A percentile compares a stretch with the other conserved stretches of the same genome.
These are phyloP conservation scores for Drosophila fungiperda DNA, from an alignment of 2,888 invertebrate genomes.

Conservation along the genomic window DNA sequence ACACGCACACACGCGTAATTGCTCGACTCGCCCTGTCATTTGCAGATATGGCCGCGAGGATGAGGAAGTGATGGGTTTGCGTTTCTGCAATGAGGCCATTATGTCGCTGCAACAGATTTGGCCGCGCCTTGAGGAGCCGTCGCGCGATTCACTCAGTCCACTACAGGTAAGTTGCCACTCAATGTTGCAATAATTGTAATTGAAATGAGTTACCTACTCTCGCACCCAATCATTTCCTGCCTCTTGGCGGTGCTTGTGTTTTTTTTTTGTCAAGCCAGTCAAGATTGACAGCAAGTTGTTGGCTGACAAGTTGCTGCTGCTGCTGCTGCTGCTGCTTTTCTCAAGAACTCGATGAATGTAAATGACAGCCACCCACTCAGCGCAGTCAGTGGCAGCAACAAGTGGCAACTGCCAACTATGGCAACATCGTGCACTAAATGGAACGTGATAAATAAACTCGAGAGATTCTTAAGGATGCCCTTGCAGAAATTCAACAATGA, in stretches of 20 bases:
- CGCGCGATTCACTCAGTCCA: constrained; percentile 87
- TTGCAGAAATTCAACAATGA: background rate
- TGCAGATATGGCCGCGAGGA: constrained; percentile 97
- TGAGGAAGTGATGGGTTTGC: constrained; percentile 98
- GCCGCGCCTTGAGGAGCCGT: constrained; percentile 88
- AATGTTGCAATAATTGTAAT: constrained; percentile 44
- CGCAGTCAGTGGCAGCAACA: constrained; percentile 2
- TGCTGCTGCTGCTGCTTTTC: background rate
- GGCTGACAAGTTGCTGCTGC: constrained; percentile 36
- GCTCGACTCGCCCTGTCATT: constrained; percentile 21
- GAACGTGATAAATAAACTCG: too few relatives aligned
- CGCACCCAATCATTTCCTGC: background rate
- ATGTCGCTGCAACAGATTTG: constrained; percentile 95
- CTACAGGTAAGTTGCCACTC: constrained; percentile 88
- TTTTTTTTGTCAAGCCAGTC: constrained; percentile 10
- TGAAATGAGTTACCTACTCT: constrained; percentile 37
- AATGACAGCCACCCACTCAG: background rate
- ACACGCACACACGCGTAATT: constrained; percentile 16
- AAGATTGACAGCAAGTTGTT: constrained; percentile 7
- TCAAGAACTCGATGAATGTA: constrained; percentile 13
- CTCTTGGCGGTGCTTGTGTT: constrained; percentile 7
- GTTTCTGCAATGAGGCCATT: constrained; percentile 98
- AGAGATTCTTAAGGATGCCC: background rate
- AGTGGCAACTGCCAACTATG: constrained; percentile 6
- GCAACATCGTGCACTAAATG: background rate